These are phyloP conservation scores for Pontoporia blainvillei DNA, from an alignment of 2,113 vertebrate species.

Conservation along the genomic window DNA sequence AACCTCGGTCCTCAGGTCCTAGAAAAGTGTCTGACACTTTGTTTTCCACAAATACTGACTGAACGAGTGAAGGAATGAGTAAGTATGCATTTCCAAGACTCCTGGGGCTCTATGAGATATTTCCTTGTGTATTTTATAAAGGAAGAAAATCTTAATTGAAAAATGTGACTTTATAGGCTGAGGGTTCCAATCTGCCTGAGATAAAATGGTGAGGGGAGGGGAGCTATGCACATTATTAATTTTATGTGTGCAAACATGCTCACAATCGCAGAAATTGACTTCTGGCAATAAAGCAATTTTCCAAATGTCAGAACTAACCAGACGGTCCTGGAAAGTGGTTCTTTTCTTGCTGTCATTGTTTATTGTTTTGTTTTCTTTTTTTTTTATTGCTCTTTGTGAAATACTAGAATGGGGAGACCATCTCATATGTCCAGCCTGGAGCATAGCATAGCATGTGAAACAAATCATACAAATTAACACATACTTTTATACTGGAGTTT, in stretches of 20 bases:
- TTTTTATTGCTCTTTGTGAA: not conserved
- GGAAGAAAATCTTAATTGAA: not conserved
- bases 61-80: not conserved
- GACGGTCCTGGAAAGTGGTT: not conserved
- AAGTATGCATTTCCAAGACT: not conserved
- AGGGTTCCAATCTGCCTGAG: not conserved
- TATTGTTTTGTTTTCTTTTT: slow-evolving; percentile 1
- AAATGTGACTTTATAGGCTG: not conserved
- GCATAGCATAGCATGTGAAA: not conserved
- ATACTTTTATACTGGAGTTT: not conserved
- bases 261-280: slow-evolving; percentile 14
- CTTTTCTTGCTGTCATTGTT: slow-evolving; percentile 26
- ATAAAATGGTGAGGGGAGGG: not conserved
- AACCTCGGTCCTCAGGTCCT: not conserved
- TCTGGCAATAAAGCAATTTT: slow-evolving; percentile 54
- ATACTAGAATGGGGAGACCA: not conserved
- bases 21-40: not conserved
- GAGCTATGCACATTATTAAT: slow-evolving; percentile 10
- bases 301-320: slow-evolving; percentile 52
- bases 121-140: slow-evolving; percentile 1
- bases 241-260: slow-evolving; percentile 31
- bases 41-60: not conserved
- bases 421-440: not conserved
- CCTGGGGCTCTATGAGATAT: not conserved
- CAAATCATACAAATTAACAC: slow-evolving; percentile 3